Evolutionary conservation across 1,140 invertebrate species (phyloP).

Genomic region (Zaprionus vittiger): DNA sequence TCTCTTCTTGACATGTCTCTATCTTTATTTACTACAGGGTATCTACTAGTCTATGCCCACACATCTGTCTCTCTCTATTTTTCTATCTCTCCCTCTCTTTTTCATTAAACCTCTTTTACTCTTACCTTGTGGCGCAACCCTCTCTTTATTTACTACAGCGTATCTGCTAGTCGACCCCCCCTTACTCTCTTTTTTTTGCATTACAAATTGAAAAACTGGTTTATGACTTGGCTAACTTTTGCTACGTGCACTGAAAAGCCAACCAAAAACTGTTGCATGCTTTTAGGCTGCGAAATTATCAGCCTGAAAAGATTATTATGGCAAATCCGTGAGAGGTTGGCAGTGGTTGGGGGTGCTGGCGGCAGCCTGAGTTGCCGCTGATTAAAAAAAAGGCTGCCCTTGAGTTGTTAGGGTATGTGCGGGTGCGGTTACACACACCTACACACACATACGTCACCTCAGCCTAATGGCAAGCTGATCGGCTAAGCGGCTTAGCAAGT

Average conservation of each 20-base stretch:
- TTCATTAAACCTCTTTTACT: not conserved
- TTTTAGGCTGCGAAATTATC: slow-evolving; percentile 72
- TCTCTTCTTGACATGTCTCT: not conserved
- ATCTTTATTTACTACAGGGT: too few relatives aligned
- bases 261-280: slow-evolving; percentile 70
- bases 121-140: not conserved
- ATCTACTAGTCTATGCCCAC: too few relatives aligned
- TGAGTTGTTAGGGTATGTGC: slow-evolving; percentile 23
- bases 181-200: slow-evolving; percentile 27
- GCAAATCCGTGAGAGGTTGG: not conserved
- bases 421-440: slow-evolving; percentile 16
- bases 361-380: not conserved
- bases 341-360: too few relatives aligned
- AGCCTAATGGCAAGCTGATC: slow-evolving; percentile 42
- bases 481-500: slow-evolving; percentile 45
- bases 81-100: not conserved
- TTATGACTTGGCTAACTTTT: slow-evolving; percentile 78
- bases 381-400: not conserved
- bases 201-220: slow-evolving; percentile 67
- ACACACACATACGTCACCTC: not conserved
- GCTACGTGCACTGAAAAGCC: slow-evolving; percentile 61
- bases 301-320: slow-evolving; percentile 40
- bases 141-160: not conserved
- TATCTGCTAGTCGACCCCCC: not conserved
- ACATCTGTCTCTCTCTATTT: too few relatives aligned